Conservation (phyloP, 1,140 invertebrate species). For the Heliconius hermathena region DNA sequence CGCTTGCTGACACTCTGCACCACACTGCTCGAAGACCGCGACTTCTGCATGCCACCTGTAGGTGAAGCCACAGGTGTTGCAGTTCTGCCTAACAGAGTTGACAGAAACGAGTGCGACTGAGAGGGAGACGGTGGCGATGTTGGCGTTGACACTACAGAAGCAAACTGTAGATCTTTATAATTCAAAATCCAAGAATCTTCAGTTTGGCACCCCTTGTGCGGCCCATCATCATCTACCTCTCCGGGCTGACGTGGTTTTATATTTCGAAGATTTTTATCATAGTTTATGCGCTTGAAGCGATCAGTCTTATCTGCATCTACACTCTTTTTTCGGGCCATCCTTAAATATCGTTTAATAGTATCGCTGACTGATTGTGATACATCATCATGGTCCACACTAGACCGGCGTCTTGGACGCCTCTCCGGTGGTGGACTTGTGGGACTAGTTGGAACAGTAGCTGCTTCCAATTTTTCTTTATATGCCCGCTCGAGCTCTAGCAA, state of each 20-base stretch:
- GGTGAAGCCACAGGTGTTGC: conserved; percentile 76
- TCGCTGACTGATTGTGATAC: conserved; percentile 92
- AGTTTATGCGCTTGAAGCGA: conserved; percentile 93
- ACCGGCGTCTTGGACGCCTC: conserved; percentile 82
- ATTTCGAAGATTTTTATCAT: conserved; percentile 91
- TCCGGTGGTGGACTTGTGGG: conserved; percentile 65
- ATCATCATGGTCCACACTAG: conserved; percentile 91
- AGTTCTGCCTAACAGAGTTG: conserved; percentile 84
- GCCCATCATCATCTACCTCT: conserved; percentile 87
- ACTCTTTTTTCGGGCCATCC: conserved; percentile 93
- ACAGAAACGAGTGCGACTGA: conserved; percentile 85
- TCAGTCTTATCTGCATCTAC: conserved; percentile 90
- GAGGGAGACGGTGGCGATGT: conserved; percentile 80
- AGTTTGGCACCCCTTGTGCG: conserved; percentile 88
- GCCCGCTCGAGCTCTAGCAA: conserved; percentile 77
- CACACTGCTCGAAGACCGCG: conserved; percentile 92
- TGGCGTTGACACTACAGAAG: conserved; percentile 79
- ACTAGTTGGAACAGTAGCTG: conserved; percentile 62
- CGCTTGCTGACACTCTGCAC: conserved; percentile 92
- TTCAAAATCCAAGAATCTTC: conserved; percentile 87
- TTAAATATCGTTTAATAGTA: conserved; percentile 90
- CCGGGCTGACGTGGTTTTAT: conserved; percentile 90
- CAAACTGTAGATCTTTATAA: conserved; percentile 69
- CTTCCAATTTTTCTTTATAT: conserved; percentile 66
- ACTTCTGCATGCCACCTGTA: conserved; percentile 91